Evolutionary conservation across 1,140 invertebrate species (phyloP).

Genomic region (Bombyx mori): ASM3026992v2 NC_085110.1:8148501-8149000

Average conservation of each 20-base stretch:
- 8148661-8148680: constrained; percentile 60
- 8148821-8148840: constrained; percentile 60
- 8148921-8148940: neutral
- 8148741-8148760: constrained; percentile 35
- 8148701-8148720: constrained; percentile 51
- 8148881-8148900: neutral
- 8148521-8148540: constrained; percentile 32
- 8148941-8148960: neutral
- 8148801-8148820: constrained; percentile 66
- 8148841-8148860: constrained; percentile 63
- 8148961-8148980: neutral
- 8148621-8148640: constrained; percentile 54
- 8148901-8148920: neutral
- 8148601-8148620: constrained; percentile 68
- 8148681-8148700: constrained; percentile 59
- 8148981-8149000: neutral
- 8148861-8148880: constrained; percentile 63
- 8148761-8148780: constrained; percentile 44
- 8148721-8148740: constrained; percentile 25
- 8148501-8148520: constrained; percentile 30
- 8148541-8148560: constrained; percentile 58
- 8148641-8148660: constrained; percentile 64
- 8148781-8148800: constrained; percentile 69
- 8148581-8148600: constrained; percentile 46
- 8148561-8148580: constrained; percentile 56